Evolutionary conservation across 2,888 invertebrate genomes (phyloP), one percentile per base, ranked within the genome.

Genomic region (Gandaritis pyraliata): DNA sequence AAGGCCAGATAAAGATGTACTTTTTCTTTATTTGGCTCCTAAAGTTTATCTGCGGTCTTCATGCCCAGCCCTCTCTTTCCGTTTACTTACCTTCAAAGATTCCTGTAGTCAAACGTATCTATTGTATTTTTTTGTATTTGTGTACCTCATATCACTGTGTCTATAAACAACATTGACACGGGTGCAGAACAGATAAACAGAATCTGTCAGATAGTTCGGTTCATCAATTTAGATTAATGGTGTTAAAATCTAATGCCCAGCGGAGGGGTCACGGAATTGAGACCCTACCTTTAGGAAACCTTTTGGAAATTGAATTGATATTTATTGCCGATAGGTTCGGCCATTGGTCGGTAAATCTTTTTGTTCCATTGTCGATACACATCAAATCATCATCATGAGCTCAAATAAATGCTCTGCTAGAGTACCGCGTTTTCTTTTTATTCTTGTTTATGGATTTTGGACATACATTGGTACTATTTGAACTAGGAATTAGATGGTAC

Each of bases 221-320:
- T 64, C 60, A 72, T 72, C 72, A 68, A 77, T 81, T 75, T 74
- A 78, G 79, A 80, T 78, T 75, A 78, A 76, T 77, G 73, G 72
- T 69, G 71, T 73, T 77, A 76, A 77, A 74, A 75, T 75, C 72
- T 66, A 71, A 76, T 76, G 70, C 62, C 52, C 64, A 68, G 57
- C 29, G 30, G 71, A 67, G 58, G 60, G 69, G 61, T 67, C 68
- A 64, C 57, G 16, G 66, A 56, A 61, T 61, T 74, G 61, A 49
- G 66, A 50, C 52, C 64, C 55, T 61, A 70, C 72, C 69, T 68
- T 72, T 71, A 72, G 71, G 69, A 68, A 74, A 77, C 71, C 69
- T 68, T 72, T 72, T 73, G 71, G 69, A 68, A 74, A 77, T 74
- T 70, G 74, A 75, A 74, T 72, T 67, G 61, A 60, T 66, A 69